These are phyloP conservation scores for Centrocercus urophasianus DNA, from an alignment of 2,113 vertebrate species.

Conservation along the genomic window DNA sequence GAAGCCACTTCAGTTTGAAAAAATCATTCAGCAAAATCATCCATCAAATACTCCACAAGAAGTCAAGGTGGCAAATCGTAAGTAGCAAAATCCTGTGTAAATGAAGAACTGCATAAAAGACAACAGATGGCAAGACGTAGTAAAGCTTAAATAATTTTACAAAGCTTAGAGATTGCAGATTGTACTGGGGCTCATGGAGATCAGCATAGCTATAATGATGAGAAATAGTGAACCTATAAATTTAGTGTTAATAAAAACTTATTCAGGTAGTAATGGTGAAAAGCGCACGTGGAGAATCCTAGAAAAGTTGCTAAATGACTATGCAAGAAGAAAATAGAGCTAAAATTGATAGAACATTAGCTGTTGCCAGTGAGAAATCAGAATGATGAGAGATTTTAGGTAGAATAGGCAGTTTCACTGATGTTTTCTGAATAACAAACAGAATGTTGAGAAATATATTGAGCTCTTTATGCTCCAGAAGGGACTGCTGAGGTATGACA, in stretches of 20 bases:
- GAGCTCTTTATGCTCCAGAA: not conserved
- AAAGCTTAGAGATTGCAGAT: not conserved
- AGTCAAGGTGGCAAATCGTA: not conserved
- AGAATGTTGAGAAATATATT: not conserved
- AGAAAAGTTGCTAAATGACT: not conserved
- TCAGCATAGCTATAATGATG: not conserved
- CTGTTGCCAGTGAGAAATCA: not conserved
- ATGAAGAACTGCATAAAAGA: not conserved
- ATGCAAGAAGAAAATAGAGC: not conserved
- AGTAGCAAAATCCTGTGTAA: not conserved
- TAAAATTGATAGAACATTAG: not conserved
- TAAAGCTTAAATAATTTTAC: not conserved
- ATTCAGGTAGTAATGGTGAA: not conserved
- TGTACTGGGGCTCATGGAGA: not conserved
- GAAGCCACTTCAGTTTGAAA: not conserved
- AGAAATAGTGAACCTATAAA: not conserved
- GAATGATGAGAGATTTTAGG: not conserved
- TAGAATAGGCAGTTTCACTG: not conserved
- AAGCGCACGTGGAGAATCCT: not conserved
- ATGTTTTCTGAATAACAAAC: not conserved
- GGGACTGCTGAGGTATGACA: not conserved
- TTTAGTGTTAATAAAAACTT: not conserved
- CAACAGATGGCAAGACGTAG: not conserved
- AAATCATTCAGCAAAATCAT: not conserved
- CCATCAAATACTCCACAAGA: not conserved